These are phyloP conservation scores for Lasioglossum lativentre DNA, from an alignment of 2,888 invertebrate species.

Conservation along the genomic window DNA sequence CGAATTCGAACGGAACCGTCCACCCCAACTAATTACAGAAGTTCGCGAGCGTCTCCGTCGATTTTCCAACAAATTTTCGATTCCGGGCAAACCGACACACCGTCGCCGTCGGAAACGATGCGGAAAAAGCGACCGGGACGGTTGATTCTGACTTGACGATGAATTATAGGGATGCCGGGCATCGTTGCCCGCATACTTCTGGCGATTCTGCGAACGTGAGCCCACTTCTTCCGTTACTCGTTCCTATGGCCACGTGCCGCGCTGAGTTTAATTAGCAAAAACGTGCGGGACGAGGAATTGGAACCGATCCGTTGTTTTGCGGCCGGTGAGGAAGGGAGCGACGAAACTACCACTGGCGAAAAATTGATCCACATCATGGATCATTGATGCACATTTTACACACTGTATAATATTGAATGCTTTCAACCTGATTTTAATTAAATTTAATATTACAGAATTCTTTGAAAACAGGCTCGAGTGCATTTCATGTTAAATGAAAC, in stretches of 20 bases:
- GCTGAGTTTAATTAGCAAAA: constrained; percentile 47
- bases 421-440: too few relatives aligned
- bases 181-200: constrained; percentile 28
- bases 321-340: background rate
- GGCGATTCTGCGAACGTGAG: background rate
- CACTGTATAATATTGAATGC: too few relatives aligned
- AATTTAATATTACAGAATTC: too few relatives aligned
- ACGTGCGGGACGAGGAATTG: background rate
- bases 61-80: constrained; percentile 34
- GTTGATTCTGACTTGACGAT: constrained; percentile 27
- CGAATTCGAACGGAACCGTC: background rate
- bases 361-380: too few relatives aligned
- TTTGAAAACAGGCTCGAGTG: too few relatives aligned
- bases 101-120: background rate
- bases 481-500: too few relatives aligned
- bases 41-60: constrained; percentile 12
- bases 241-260: background rate
- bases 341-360: background rate
- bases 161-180: constrained; percentile 54
- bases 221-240: background rate
- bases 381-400: too few relatives aligned
- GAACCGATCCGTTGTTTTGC: background rate
- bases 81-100: background rate
- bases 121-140: constrained; percentile 13
- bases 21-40: constrained; percentile 47